phyloP scores from a whole-genome alignment of 2,888 invertebrate genomes.

The Microplitis deprimator region DNA sequence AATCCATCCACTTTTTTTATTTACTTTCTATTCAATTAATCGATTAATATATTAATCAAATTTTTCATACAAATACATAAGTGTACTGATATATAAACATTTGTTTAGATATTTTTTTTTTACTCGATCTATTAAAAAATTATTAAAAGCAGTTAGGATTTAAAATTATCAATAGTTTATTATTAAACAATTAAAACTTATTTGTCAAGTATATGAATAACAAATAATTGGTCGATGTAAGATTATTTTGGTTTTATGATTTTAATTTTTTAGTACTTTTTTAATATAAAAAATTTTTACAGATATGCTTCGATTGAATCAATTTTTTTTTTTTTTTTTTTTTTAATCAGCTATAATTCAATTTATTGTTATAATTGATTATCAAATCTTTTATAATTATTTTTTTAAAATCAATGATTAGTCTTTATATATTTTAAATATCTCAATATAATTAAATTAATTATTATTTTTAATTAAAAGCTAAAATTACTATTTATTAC shows the following conservation, averaged over 20 bases:
- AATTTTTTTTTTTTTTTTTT: constrained; percentile 14
- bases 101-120: too few relatives aligned
- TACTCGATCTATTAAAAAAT: too few relatives aligned
- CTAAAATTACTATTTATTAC: too few relatives aligned
- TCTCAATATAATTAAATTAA: background rate
- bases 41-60: background rate
- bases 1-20: background rate
- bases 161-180: constrained; percentile 17
- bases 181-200: constrained; percentile 5
- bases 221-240: background rate
- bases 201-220: background rate
- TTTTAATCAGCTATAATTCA: background rate
- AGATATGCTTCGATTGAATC: constrained; percentile 11
- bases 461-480: too few relatives aligned
- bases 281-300: background rate
- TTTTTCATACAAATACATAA: background rate
- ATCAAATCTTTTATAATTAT: background rate
- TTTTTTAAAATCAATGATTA: constrained; percentile 11
- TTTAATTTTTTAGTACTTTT: constrained; percentile 12
- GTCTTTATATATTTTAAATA: background rate
- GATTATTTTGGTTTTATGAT: background rate
- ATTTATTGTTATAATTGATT: too few relatives aligned
- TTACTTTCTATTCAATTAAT: background rate
- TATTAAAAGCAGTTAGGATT: too few relatives aligned
- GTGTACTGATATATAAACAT: background rate